Base-by-base conservation (phyloP, 2,797 vertebrate genomes). In the Rhodeus uyekii region DNA sequence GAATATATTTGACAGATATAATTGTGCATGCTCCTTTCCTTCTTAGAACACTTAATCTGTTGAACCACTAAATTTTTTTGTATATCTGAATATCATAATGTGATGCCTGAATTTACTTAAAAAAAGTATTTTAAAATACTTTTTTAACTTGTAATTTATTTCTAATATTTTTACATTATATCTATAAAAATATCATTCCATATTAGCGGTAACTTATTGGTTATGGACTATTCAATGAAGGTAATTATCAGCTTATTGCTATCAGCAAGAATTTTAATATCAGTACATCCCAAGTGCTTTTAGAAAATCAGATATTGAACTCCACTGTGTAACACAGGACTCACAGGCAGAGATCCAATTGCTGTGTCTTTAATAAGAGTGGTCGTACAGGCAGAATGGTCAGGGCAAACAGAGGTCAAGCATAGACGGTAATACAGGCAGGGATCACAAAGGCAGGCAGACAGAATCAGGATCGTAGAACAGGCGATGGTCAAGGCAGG, bases 111-210 rank as follows among this genome's bases (percentile, higher is more conserved):
- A 46, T 50, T 50, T 34, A 19, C 19, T n/a, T 4, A 4, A 34
- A n/a, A n/a, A n/a, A n/a, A 72, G 29, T 19, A 36, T 73, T 71
- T 53, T n/a, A 73, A 48, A 48, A n/a, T n/a, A n/a, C n/a, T n/a
- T n/a, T n/a, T n/a, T n/a, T n/a, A n/a, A 36, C 32, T 53, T 6
- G 53, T 61, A 7, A 61, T 61, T 32, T 48, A 1, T 71, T 65
- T 65, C 63, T 65, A n/a, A 1, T 22, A 22, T 22, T 22, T 50
- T 50, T 3, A 55, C 19, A 69, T 46, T 69, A 42, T 29, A 32
- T 32, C 4, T 32, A 12, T 73, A 73, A 53, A 12, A 29, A 55
- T 50, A 69, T 8, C 2, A 50, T 55, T 38, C 10, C n/a, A n/a
- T 58, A 55, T 55, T 58, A 58, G 39, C 34, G 8, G 34, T 24